These are phyloP conservation scores for Metacarcinus magister DNA, from an alignment of 2,888 invertebrate genomes.

Conservation along the genomic window DNA sequence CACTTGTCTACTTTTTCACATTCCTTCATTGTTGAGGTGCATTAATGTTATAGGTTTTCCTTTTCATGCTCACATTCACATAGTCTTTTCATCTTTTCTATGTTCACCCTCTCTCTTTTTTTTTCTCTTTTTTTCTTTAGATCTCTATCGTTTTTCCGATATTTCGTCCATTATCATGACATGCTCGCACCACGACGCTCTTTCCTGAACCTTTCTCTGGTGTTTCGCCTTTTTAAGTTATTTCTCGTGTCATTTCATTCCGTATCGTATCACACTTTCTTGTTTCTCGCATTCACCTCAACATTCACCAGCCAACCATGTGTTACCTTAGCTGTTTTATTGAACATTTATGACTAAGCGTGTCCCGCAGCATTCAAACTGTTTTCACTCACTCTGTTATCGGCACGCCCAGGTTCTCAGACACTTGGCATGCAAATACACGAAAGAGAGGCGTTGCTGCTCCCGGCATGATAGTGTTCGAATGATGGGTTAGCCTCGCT, in stretches of 20 bases:
- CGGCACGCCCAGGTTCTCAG: not conserved
- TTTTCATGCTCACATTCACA: not conserved
- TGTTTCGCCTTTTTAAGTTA: not conserved
- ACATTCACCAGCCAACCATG: not conserved
- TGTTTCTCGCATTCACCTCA: conserved; percentile 26
- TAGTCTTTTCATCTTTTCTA: not conserved
- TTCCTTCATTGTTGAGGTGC: not conserved
- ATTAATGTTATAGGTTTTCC: not conserved
- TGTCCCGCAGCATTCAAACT: not conserved
- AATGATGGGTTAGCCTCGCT: not conserved
- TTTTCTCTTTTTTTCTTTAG: not conserved
- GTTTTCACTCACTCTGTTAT: not conserved
- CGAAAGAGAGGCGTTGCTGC: not conserved
- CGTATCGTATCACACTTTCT: not conserved
- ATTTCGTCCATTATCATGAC: not conserved
- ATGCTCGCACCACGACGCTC: not conserved
- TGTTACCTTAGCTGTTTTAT: not conserved
- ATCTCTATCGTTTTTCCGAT: not conserved
- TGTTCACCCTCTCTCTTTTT: not conserved
- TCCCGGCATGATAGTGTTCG: not conserved
- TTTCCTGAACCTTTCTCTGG: not conserved
- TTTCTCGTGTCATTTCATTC: not conserved
- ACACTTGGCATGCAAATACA: not conserved
- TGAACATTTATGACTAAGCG: not conserved
- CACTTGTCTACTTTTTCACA: not conserved